Conservation (phyloP, 2,888 invertebrate species). For the Pinctada fucata region DNA sequence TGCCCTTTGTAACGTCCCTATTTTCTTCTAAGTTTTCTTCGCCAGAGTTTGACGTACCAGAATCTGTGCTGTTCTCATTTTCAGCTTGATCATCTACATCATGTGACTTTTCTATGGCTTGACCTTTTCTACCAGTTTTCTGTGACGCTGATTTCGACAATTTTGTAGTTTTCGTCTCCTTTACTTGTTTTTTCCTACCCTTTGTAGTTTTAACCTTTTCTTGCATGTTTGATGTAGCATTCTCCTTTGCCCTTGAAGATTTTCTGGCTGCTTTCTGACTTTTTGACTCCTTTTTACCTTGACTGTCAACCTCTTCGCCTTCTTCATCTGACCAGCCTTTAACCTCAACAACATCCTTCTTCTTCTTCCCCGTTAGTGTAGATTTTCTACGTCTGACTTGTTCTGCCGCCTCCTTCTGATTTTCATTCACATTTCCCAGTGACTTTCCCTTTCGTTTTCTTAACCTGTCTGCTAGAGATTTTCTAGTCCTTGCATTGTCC, state of each 20-base stretch:
- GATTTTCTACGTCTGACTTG: not conserved
- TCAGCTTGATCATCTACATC: not conserved
- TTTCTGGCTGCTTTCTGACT: not conserved
- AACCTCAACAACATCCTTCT: not conserved
- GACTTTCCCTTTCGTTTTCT: not conserved
- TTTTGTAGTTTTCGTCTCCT: not conserved
- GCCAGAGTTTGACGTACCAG: not conserved
- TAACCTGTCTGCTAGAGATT: not conserved
- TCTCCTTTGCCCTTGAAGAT: not conserved
- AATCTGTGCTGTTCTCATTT: not conserved
- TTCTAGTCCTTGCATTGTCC: not conserved
- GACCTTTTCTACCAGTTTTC: not conserved
- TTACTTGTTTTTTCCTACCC: not conserved
- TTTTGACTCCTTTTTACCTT: not conserved
- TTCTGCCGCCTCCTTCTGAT: not conserved
- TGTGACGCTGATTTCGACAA: not conserved
- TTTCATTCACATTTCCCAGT: not conserved
- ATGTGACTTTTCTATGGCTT: not conserved
- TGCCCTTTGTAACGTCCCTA: not conserved
- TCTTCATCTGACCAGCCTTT: not conserved
- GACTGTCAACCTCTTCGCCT: not conserved
- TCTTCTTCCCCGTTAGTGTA: slow-evolving; percentile 8
- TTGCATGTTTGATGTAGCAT: not conserved
- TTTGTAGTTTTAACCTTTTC: not conserved
- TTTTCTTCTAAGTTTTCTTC: not conserved